These are phyloP conservation scores for Poecilia picta DNA, from an alignment of 2,797 vertebrate genomes.

Conservation along the genomic window DNA sequence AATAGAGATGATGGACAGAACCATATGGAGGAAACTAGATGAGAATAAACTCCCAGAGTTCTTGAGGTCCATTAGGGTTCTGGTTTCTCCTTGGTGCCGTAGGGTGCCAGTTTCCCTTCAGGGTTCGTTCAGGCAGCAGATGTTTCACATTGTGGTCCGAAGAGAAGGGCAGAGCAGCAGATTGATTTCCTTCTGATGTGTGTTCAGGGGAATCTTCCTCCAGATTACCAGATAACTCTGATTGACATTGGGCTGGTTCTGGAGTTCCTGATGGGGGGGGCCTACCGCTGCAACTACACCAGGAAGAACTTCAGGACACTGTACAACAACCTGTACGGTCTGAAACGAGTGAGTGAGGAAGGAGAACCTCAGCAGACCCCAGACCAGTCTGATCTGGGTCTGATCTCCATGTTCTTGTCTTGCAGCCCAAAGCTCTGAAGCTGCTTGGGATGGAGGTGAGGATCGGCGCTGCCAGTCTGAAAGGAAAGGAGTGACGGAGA, in stretches of 20 bases:
- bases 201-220: slow-evolving; percentile 92
- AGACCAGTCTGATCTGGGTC: no score
- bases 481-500: background rate
- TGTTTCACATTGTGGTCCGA: background rate
- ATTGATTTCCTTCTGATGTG: background rate
- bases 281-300: slow-evolving; percentile 95
- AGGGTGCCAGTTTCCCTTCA: background rate
- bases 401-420: slow-evolving; percentile 14
- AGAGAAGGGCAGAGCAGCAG: background rate
- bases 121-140: background rate
- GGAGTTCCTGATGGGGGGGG: slow-evolving; percentile 96
- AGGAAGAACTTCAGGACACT: slow-evolving; percentile 92
- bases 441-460: slow-evolving; percentile 96
- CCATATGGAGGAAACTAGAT: no score
- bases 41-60: background rate
- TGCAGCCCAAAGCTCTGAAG: slow-evolving; percentile 95
- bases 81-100: background rate
- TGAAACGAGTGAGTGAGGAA: slow-evolving; percentile 87
- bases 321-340: slow-evolving; percentile 95
- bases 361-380: background rate
- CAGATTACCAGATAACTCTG: slow-evolving; percentile 96
- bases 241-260: slow-evolving; percentile 96
- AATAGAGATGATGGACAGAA: no score
- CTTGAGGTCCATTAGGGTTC: background rate
- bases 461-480: background rate